A percentile compares a stretch with the other conserved stretches of the same genome.
phyloP scores from a whole-genome alignment of 1,140 invertebrate genomes.

The Drosophila nikananu region DNA sequence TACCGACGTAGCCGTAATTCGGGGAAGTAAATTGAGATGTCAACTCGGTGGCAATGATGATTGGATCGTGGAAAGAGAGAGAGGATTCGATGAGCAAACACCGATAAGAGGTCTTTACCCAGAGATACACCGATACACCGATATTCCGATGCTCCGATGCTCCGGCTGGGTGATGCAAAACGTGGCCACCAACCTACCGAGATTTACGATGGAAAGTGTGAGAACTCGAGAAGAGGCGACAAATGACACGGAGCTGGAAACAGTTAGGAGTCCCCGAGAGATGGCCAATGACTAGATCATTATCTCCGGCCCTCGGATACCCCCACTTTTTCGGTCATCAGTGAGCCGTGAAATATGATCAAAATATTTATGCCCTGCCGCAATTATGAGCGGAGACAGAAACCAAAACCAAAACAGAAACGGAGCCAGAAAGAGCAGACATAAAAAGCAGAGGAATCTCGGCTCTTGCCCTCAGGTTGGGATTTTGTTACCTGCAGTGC shows the following conservation, averaged over 20 bases:
- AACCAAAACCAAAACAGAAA: not conserved
- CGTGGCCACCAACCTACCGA: conserved; percentile 54
- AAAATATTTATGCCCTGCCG: conserved; percentile 75
- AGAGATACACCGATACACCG: conserved; percentile 12
- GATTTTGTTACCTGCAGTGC: conserved; percentile 71
- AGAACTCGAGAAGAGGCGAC: conserved; percentile 68
- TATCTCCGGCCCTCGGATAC: conserved; percentile 39
- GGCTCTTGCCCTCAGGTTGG: conserved; percentile 53
- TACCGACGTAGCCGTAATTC: conserved; percentile 59
- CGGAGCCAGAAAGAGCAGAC: conserved; percentile 11
- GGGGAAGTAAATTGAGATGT: conserved; percentile 81
- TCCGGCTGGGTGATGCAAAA: conserved; percentile 69
- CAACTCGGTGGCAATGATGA: conserved; percentile 50
- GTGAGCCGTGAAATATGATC: conserved; percentile 81
- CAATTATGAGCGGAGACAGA: conserved; percentile 62
- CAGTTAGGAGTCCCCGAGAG: conserved; percentile 26
- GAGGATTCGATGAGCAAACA: conserved; percentile 57
- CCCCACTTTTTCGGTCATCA: conserved; percentile 38
- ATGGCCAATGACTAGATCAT: conserved; percentile 61
- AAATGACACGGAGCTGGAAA: conserved; percentile 57
- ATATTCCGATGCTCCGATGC: conserved; percentile 6
- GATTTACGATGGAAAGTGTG: conserved; percentile 83
- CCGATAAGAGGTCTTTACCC: conserved; percentile 54
- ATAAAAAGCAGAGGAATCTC: conserved; percentile 36
- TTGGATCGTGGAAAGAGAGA: not conserved